These are phyloP conservation scores for Labroides dimidiatus DNA, from an alignment of 2,797 vertebrate species.

Conservation along the genomic window DNA sequence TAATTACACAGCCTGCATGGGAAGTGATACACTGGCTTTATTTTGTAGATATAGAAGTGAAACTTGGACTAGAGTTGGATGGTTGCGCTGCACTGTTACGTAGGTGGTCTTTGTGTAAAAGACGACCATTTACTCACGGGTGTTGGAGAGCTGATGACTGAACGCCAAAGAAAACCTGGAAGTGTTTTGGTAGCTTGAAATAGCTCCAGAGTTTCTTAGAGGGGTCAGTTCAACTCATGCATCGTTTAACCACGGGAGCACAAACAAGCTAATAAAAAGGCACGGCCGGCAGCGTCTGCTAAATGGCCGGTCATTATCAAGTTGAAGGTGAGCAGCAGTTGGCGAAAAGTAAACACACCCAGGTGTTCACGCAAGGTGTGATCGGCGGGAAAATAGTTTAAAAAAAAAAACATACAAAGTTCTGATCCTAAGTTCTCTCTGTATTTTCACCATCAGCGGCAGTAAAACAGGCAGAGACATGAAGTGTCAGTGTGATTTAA, in stretches of 20 bases:
- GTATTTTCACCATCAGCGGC: slow-evolving; percentile 23
- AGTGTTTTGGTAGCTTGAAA: slow-evolving; percentile 80
- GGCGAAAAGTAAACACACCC: slow-evolving; percentile 28
- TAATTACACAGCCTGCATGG: slow-evolving; percentile 40
- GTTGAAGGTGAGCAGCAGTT: slow-evolving; percentile 55
- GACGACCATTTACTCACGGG: slow-evolving; percentile 58
- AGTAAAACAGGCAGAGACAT: slow-evolving; percentile 53
- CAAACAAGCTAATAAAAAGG: slow-evolving; percentile 74
- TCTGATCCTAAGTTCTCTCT: slow-evolving; percentile 28
- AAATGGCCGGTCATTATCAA: slow-evolving; percentile 66
- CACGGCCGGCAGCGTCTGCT: slow-evolving; percentile 35
- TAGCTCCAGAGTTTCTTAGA: slow-evolving; percentile 72
- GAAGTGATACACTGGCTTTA: slow-evolving; percentile 49
- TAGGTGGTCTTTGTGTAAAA: slow-evolving; percentile 75
- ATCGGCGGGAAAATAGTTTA: no score
- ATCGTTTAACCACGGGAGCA: slow-evolving; percentile 67
- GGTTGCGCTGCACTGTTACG: slow-evolving; percentile 41
- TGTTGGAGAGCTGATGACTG: slow-evolving; percentile 53
- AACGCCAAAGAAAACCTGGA: slow-evolving; percentile 81
- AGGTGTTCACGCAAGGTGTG: no score
- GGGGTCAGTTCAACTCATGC: slow-evolving; percentile 61
- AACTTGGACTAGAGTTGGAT: slow-evolving; percentile 41
- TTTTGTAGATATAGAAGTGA: slow-evolving; percentile 61
- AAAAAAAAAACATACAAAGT: slow-evolving; percentile 19
- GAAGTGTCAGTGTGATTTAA: slow-evolving; percentile 69